Conservation (phyloP, 2,113 vertebrate genomes). For the Nesoenas mayeri region DNA sequence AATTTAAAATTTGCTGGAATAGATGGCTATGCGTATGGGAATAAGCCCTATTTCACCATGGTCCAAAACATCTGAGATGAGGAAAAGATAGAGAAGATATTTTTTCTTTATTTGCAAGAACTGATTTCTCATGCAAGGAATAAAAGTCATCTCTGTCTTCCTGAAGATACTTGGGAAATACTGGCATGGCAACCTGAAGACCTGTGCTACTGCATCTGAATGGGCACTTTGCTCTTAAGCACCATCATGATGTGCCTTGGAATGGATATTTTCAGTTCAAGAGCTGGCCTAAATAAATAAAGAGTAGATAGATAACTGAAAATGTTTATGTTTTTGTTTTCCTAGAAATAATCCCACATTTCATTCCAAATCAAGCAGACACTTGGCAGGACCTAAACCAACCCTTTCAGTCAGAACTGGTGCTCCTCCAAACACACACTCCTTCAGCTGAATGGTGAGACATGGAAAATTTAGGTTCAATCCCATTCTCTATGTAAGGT, state of each 20-base stretch:
- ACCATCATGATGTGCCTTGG: background rate
- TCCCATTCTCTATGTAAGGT: background rate
- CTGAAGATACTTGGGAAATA: background rate
- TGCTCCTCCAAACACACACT: background rate
- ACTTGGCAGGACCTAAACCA: background rate
- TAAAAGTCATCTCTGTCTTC: background rate
- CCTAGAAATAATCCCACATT: background rate
- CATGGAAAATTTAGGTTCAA: background rate
- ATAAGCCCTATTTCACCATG: background rate
- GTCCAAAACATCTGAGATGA: background rate
- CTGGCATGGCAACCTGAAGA: background rate
- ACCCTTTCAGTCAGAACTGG: background rate
- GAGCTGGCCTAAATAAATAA: background rate
- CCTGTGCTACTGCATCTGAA: background rate
- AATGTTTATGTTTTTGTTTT: background rate
- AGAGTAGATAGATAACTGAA: background rate
- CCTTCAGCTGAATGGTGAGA: background rate
- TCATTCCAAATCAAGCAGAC: slow-evolving; percentile 29
- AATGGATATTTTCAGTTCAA: background rate
- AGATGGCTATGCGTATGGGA: background rate
- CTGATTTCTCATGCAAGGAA: background rate
- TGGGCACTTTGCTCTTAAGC: background rate
- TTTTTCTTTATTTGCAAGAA: background rate
- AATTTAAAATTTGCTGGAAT: background rate
- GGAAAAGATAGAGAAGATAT: background rate